phyloP scores from a whole-genome alignment of 2,797 vertebrate genomes.

The Gila robusta region DNA sequence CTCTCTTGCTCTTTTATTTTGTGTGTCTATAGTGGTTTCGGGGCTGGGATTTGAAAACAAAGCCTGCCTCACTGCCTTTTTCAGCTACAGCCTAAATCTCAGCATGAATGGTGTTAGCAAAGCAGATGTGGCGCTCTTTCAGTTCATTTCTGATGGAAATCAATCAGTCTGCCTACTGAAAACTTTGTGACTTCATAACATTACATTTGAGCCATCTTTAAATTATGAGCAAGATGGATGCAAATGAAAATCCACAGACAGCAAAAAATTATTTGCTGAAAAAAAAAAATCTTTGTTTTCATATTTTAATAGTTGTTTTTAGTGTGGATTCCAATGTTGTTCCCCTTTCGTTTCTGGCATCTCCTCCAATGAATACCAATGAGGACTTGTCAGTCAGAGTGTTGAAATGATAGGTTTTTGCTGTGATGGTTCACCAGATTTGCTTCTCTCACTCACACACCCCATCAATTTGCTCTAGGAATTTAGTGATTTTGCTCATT shows the following conservation, averaged over 20 bases:
- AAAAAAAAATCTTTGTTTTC: background rate
- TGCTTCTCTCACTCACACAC: conserved; percentile 15
- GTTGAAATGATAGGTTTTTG: conserved; percentile 44
- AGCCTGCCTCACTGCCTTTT: conserved; percentile 26
- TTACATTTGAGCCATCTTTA: background rate
- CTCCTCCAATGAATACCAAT: conserved; percentile 45
- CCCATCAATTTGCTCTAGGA: conserved; percentile 22
- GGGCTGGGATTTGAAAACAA: conserved; percentile 43
- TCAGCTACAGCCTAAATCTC: conserved; percentile 24
- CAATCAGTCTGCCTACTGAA: background rate
- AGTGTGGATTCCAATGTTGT: conserved; percentile 20
- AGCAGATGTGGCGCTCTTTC: conserved; percentile 2
- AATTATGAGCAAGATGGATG: background rate
- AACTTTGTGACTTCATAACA: background rate
- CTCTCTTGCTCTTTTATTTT: conserved; percentile 35
- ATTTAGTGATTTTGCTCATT: conserved; percentile 34
- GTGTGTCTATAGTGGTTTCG: conserved; percentile 36
- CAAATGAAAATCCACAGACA: background rate
- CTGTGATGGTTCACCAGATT: conserved; percentile 23
- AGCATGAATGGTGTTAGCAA: conserved; percentile 29
- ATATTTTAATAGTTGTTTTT: conserved; percentile 25
- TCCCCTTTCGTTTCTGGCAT: conserved; percentile 6
- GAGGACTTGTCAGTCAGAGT: conserved; percentile 19
- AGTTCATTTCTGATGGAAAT: conserved; percentile 29
- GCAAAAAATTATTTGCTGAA: background rate